These are phyloP conservation scores for Gallinago undulata DNA, from an alignment of 2,113 vertebrate species.

Conservation along the genomic window DNA sequence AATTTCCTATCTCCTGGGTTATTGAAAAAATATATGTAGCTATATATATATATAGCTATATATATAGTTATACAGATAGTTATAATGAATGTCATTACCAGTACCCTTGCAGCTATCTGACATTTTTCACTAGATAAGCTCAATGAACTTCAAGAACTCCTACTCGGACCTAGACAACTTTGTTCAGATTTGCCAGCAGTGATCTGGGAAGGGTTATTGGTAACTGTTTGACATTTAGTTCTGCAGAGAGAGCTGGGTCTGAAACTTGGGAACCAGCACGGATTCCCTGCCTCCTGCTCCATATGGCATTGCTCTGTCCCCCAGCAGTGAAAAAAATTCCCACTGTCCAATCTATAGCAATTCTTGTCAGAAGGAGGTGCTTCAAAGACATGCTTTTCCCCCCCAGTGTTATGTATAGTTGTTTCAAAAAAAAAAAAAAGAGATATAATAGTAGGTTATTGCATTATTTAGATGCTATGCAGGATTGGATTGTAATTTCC, in stretches of 20 bases:
- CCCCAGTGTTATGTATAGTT: neutral
- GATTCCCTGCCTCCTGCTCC: neutral
- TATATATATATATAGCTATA: neutral
- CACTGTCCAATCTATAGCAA: neutral
- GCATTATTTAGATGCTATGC: constrained; percentile 20
- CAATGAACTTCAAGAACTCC: neutral
- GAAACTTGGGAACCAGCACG: neutral
- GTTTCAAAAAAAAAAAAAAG: neutral
- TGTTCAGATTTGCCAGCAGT: neutral
- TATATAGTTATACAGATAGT: neutral
- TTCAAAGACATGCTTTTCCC: neutral
- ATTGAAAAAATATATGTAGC: neutral
- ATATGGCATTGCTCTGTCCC: neutral
- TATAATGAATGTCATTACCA: neutral
- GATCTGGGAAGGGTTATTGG: neutral
- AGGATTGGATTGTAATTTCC: constrained; percentile 23
- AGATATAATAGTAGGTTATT: neutral
- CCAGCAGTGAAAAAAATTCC: neutral
- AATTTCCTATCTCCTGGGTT: neutral
- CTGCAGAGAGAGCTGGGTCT: neutral
- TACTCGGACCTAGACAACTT: neutral
- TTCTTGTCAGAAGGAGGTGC: neutral
- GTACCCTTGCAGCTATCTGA: neutral
- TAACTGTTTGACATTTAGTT: neutral
- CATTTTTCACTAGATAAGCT: neutral